Evolutionary conservation across 2,888 invertebrate genomes (phyloP), one percentile per base, ranked within the genome.

Genomic region (Meiosimyza platycephala): DNA sequence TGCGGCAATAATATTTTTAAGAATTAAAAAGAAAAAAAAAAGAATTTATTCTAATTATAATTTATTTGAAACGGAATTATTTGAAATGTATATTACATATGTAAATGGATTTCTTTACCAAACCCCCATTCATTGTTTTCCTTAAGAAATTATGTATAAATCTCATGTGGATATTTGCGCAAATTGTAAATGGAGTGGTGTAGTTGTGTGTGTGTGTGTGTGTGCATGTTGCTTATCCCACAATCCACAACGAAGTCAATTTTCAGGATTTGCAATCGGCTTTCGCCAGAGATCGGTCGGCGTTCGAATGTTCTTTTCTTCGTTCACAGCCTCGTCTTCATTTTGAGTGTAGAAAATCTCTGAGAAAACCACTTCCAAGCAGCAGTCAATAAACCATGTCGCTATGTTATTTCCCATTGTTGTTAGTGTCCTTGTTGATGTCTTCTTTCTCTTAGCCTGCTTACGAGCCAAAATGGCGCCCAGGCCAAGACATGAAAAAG

Each of bases 331-430:
- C 9, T 63, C 59, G 28, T 60, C 59, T 13, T 60, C 51, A 18
- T 64, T 16, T 64, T 64, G 47, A 40, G 18, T 16, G 78, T 78
- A 77, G 75, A 75, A 82, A 82, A 83, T 83, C 83, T 81, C 81
- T 80, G 75, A 75, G 80, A 79, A 83, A 83, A 82, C 81, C 82
- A 83, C 83, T 83, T 81, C 80, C 82, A 77, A 77, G 78, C 80
- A 79, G 80, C 78, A 83, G 83, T 83, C 82, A 83, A 83, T 83
- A 83, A 83, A 83, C 83, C 81, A 82, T 60, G 64, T 47, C 47
- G 50, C 63, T 74, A 33, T 57, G 47, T 18, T 59, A 18, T 60
- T 59, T 40, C 40, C 40, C 40, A 12, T 60, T 52, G 59, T 51
- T 68, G 33, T 51, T 13, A 50, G 55, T n/a, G 62, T 64, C 48